Percentiles rank a stretch among this genome's conserved stretches.
Evolutionary conservation across 1,140 invertebrate species (phyloP).

Genomic region (Hycleus phaleratus): DNA sequence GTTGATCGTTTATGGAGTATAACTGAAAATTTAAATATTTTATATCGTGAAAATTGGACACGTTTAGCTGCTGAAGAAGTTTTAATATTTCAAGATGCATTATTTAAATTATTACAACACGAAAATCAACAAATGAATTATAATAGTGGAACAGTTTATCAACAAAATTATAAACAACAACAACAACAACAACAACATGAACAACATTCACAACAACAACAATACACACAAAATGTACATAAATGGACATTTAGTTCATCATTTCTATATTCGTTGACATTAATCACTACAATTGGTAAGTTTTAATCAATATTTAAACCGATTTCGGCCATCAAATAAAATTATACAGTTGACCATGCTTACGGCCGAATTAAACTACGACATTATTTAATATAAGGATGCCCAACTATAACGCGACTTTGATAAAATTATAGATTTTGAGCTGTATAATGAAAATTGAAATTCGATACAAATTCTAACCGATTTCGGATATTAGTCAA

Average conservation of each 20-base stretch:
- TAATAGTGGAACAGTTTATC: conserved; percentile 23
- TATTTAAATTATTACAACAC: conserved; percentile 37
- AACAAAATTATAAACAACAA: too few species aligned
- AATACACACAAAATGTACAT: conserved; percentile 48
- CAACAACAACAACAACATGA: conserved; percentile 27
- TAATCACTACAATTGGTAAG: conserved; percentile 94
- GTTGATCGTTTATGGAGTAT: conserved; percentile 86
- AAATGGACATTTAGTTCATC: conserved; percentile 87
- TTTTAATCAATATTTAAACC: too few species aligned
- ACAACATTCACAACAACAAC: conserved; percentile 16
- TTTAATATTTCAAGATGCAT: conserved; percentile 68
- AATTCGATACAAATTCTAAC: too few species aligned
- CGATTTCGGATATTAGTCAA: too few species aligned
- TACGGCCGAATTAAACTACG: too few species aligned
- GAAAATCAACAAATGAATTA: conserved; percentile 25
- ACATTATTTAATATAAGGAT: too few species aligned
- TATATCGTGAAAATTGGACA: conserved; percentile 94
- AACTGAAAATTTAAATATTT: conserved; percentile 86
- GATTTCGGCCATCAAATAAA: too few species aligned
- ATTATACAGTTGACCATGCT: too few species aligned
- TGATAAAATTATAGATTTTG: too few species aligned
- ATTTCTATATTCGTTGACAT: conserved; percentile 89
- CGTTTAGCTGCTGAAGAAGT: conserved; percentile 74
- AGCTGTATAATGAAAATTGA: too few species aligned
- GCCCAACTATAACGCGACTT: too few species aligned